Percentiles rank a stretch among this genome's conserved stretches.
Conservation (phyloP, 1,140 invertebrate species). For the Aphidius ervi region DNA sequence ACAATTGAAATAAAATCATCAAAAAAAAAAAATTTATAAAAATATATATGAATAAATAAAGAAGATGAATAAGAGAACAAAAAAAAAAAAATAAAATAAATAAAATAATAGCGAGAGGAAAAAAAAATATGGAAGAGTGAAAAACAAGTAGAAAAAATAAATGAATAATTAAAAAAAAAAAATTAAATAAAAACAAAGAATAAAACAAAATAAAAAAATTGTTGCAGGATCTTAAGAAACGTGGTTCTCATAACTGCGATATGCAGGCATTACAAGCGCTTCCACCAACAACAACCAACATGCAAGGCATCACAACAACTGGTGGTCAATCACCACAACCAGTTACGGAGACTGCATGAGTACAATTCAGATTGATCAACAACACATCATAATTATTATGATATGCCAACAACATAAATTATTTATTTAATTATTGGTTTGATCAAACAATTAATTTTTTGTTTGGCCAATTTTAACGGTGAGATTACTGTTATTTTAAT, state of each 20-base stretch:
- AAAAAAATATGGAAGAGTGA: constrained; percentile 16
- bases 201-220: constrained; percentile 43
- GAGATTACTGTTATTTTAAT: constrained; percentile 31
- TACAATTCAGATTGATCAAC: constrained; percentile 32
- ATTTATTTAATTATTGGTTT: constrained; percentile 24
- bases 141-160: constrained; percentile 20
- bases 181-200: neutral
- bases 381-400: constrained; percentile 28
- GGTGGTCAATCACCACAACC: constrained; percentile 47
- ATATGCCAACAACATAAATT: constrained; percentile 24
- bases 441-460: constrained; percentile 41
- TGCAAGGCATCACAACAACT: constrained; percentile 50
- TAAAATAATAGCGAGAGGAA: constrained; percentile 9
- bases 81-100: constrained; percentile 4
- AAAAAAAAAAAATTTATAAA: neutral
- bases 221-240: constrained; percentile 55
- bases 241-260: constrained; percentile 53
- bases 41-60: neutral
- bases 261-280: constrained; percentile 54
- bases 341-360: constrained; percentile 51
- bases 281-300: constrained; percentile 47
- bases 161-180: constrained; percentile 14
- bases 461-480: constrained; percentile 43
- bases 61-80: neutral
- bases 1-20: too few species aligned